Evolutionary conservation across 2,888 invertebrate species (phyloP).

Genomic region (Caradrina clavipalpis): DNA sequence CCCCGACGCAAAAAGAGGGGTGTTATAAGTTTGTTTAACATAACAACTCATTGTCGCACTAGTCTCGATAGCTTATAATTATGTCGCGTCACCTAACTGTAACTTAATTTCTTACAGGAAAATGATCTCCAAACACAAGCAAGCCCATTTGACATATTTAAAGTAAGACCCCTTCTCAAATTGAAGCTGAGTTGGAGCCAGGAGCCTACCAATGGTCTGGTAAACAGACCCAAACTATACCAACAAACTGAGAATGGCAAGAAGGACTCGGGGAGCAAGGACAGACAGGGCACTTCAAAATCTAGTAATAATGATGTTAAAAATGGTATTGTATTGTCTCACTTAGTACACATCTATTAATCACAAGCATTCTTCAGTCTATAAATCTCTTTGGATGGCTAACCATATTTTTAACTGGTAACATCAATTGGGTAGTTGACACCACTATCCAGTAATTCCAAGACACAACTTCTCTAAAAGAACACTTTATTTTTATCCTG

Average conservation of each 20-base stretch:
- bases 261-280: slow-evolving; percentile 79
- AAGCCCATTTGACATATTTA: slow-evolving; percentile 94
- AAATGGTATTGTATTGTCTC: slow-evolving; percentile 75
- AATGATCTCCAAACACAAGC: slow-evolving; percentile 84
- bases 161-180: slow-evolving; percentile 95
- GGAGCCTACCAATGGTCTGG: slow-evolving; percentile 92
- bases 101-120: slow-evolving; percentile 75
- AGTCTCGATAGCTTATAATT: too few species aligned
- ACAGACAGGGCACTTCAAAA: slow-evolving; percentile 78
- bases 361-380: neutral
- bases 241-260: slow-evolving; percentile 86
- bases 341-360: slow-evolving; percentile 20
- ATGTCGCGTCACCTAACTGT: neutral
- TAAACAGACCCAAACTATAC: slow-evolving; percentile 92
- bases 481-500: too few species aligned
- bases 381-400: neutral
- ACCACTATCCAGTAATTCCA: too few species aligned
- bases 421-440: too few species aligned
- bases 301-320: slow-evolving; percentile 76
- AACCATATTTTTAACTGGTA: neutral
- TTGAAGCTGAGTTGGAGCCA: slow-evolving; percentile 96
- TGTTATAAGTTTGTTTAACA: too few species aligned
- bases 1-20: too few species aligned
- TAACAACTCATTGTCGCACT: too few species aligned
- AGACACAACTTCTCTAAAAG: too few species aligned